Percentiles rank a stretch among this genome's conserved stretches.
Conservation (phyloP, 2,888 invertebrate species). For the Hirudinaria manillensis region DNA sequence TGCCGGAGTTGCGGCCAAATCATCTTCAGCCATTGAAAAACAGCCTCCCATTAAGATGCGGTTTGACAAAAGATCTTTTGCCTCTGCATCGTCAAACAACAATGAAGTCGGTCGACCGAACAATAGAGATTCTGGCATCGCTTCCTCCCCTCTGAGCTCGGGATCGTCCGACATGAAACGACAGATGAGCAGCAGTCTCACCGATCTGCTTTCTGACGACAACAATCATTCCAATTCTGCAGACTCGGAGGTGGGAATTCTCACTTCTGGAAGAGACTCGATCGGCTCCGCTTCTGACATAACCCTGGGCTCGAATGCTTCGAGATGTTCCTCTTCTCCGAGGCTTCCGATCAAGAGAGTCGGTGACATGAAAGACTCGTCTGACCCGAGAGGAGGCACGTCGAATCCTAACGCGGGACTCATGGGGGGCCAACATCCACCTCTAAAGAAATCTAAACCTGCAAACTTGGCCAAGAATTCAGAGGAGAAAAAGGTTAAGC, state of each 20-base stretch:
- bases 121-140: background rate
- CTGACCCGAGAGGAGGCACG: background rate
- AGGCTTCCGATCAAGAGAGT: background rate
- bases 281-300: background rate
- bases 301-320: background rate
- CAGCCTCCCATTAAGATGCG: constrained; percentile 25
- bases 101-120: background rate
- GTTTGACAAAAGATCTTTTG: constrained; percentile 24
- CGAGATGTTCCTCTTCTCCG: background rate
- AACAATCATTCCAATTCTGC: constrained; percentile 21
- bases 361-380: background rate
- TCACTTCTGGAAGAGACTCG: constrained; percentile 7
- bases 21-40: background rate
- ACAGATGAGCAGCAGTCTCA: constrained; percentile 26
- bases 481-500: background rate
- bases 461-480: background rate
- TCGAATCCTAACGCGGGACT: too few species aligned
- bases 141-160: background rate
- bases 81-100: background rate
- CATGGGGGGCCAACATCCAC: background rate
- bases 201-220: constrained; percentile 17
- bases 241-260: constrained; percentile 20
- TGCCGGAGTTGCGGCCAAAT: background rate
- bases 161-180: background rate
- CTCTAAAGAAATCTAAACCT: constrained; percentile 9